phyloP scores from a whole-genome alignment of 2,888 invertebrate genomes.

The Hydrotaea cyrtoneurina region DNA sequence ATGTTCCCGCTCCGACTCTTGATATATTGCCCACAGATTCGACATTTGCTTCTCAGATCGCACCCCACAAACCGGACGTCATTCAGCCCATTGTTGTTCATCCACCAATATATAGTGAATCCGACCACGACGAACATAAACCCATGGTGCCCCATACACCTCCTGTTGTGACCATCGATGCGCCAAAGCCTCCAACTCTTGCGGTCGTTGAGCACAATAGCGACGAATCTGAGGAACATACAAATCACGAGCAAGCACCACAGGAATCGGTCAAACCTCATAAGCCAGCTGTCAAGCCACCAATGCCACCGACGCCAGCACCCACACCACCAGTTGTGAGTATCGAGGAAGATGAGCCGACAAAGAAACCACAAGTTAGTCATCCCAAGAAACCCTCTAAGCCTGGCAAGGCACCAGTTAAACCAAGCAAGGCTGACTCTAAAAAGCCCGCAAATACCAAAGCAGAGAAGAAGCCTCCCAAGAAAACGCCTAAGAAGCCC shows the following conservation, averaged over 20 bases:
- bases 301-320: slow-evolving; percentile 70
- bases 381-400: slow-evolving; percentile 39
- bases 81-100: slow-evolving; percentile 29
- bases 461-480: slow-evolving; percentile 52
- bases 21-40: slow-evolving; percentile 73
- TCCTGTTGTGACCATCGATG: not conserved
- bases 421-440: no score
- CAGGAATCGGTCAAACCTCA: not conserved
- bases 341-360: not conserved
- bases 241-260: not conserved
- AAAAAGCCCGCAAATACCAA: no score
- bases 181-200: not conserved
- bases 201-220: not conserved
- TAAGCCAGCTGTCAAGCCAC: slow-evolving; percentile 53
- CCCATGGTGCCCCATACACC: not conserved
- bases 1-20: slow-evolving; percentile 75
- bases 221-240: not conserved
- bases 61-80: not conserved
- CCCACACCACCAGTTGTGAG: slow-evolving; percentile 70
- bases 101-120: slow-evolving; percentile 34
- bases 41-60: slow-evolving; percentile 60
- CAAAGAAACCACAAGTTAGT: slow-evolving; percentile 1
- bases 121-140: no score
- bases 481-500: slow-evolving; percentile 68
- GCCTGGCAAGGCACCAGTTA: no score